Evolutionary conservation across 2,113 vertebrate genomes (phyloP), one percentile per base, ranked within the genome.

Genomic region (Rana temporaria): DNA sequence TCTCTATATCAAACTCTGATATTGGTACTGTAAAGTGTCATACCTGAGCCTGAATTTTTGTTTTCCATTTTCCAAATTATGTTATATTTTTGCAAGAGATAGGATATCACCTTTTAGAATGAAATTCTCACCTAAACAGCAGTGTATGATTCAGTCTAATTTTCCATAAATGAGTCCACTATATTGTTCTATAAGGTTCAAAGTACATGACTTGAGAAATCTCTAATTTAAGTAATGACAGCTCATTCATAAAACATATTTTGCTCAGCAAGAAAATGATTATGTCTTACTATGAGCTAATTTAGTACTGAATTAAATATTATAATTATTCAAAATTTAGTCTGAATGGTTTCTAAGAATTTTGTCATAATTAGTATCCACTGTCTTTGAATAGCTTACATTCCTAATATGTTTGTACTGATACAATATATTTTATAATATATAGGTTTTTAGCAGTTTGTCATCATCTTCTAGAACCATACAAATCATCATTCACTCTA

Each of bases 401-500:
- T 30, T 60, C 55, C 24, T 16, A 73, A 32, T 1, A n/a, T 53
- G 57, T 34, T 18, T 30, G 30, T 8, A 62, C 38, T 60, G 17
- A 22, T 75, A 20, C 9, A 38, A 22, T 19, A 75, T 18, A 62
- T 60, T n/a, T 4, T 26, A 75, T 56, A 62, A 62, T 22, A 59
- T 34, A 62, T 78, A 11, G 42, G 17, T 12, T 65, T 79, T 68
- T 67, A 22, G 6, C 14, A 64, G 14, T 34, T 34, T 56, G 22
- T 56, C 76, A 53, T 26, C 32, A 32, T 69, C 19, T 60, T 70
- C 34, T 56, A 14, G 56, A 20, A 63, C 56, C 22, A 60, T 70
- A 71, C 8, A 5, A 38, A 76, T 76, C 81, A 83, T 76, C 64
- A 83, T 83, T 83, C 81, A 76, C 63, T 73, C 72, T n/a, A 83